phyloP scores from a whole-genome alignment of 2,888 invertebrate genomes.

The Ornithoptera alexandrae region DNA sequence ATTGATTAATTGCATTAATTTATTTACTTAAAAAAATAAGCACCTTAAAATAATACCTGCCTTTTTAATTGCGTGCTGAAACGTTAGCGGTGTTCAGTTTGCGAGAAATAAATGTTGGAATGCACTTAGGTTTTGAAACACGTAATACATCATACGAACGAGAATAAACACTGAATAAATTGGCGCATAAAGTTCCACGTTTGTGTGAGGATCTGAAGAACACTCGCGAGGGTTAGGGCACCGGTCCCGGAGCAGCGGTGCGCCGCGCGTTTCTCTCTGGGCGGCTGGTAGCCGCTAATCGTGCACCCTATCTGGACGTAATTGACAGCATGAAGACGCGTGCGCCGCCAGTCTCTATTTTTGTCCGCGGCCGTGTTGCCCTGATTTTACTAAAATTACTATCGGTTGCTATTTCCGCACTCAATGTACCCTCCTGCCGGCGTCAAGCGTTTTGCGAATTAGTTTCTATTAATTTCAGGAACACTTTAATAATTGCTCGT shows the following conservation, averaged over 20 bases:
- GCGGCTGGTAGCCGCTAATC: constrained; percentile 58
- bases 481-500: neutral
- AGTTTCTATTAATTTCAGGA: constrained; percentile 29
- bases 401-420: constrained; percentile 77
- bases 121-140: constrained; percentile 21
- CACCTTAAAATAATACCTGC: constrained; percentile 12
- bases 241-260: constrained; percentile 33
- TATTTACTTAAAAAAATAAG: neutral
- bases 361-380: constrained; percentile 77
- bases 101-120: constrained; percentile 4
- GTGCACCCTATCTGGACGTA: constrained; percentile 75
- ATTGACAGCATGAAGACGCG: constrained; percentile 73
- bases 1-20: neutral
- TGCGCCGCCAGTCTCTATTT: constrained; percentile 72
- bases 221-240: constrained; percentile 48
- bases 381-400: constrained; percentile 80
- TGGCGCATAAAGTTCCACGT: constrained; percentile 33
- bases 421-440: constrained; percentile 58
- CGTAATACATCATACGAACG: constrained; percentile 18
- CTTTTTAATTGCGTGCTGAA: constrained; percentile 10
- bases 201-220: constrained; percentile 28
- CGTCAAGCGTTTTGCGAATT: constrained; percentile 61
- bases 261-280: constrained; percentile 33
- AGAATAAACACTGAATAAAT: constrained; percentile 10
- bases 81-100: constrained; percentile 7